Percentiles rank a stretch among this genome's conserved stretches.
Evolutionary conservation across 2,797 vertebrate genomes (phyloP).

Genomic region (Crocidura indochinensis): DNA sequence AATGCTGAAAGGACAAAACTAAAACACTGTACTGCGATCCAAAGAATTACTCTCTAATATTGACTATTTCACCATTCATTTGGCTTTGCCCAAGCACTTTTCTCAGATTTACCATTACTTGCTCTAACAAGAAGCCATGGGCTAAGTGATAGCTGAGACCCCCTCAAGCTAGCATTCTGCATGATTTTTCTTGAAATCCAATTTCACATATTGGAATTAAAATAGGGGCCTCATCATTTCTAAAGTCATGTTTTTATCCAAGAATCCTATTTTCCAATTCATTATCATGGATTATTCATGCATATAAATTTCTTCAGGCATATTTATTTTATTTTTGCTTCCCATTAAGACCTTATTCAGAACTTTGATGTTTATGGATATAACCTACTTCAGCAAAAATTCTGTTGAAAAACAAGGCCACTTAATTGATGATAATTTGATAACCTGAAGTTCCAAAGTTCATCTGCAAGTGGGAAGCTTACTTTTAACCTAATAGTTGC

Average conservation of each 20-base stretch:
- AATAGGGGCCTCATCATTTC: constrained; percentile 33
- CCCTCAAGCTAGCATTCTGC: background rate
- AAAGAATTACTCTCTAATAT: background rate
- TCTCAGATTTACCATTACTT: background rate
- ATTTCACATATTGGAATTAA: constrained; percentile 42
- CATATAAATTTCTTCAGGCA: constrained; percentile 58
- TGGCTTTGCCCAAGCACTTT: background rate
- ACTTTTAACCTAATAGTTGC: constrained; percentile 53
- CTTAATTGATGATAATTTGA: constrained; percentile 63
- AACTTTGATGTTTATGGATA: constrained; percentile 71
- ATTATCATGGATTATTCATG: constrained; percentile 67
- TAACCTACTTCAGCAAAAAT: constrained; percentile 51
- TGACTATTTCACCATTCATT: background rate
- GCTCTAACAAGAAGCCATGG: background rate
- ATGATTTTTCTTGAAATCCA: constrained; percentile 21
- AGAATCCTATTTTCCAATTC: constrained; percentile 56
- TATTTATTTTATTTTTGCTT: constrained; percentile 32
- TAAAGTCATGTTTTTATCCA: constrained; percentile 57
- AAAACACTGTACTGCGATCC: background rate
- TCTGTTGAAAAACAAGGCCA: constrained; percentile 16
- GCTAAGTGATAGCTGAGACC: background rate
- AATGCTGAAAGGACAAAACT: constrained; percentile 26
- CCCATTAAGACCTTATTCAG: constrained; percentile 63
- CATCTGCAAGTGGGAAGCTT: constrained; percentile 39
- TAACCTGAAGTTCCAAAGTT: constrained; percentile 38